phyloP scores from a whole-genome alignment of 2,888 invertebrate genomes.

The Dolichomitus sp. region DNA sequence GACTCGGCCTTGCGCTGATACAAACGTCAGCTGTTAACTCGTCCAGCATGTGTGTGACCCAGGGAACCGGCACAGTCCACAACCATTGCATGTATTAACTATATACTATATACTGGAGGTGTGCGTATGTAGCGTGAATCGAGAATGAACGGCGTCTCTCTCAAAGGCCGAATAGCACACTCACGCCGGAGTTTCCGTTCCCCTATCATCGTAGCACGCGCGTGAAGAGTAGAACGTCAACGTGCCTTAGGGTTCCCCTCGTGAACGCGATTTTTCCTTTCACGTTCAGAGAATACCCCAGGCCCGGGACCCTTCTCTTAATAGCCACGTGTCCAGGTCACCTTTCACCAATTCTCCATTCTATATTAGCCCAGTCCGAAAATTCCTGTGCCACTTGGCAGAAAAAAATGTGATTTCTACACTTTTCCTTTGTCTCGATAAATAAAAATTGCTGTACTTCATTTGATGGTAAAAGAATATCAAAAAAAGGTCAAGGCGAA shows the following conservation, averaged over 20 bases:
- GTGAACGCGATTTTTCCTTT: slow-evolving; percentile 80
- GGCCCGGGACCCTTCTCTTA: slow-evolving; percentile 81
- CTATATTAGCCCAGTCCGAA: neutral
- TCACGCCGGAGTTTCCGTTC: neutral
- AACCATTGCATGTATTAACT: slow-evolving; percentile 16
- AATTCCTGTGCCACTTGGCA: neutral
- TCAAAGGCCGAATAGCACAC: slow-evolving; percentile 36
- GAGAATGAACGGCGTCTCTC: slow-evolving; percentile 35
- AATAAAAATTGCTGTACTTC: neutral
- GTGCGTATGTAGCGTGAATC: slow-evolving; percentile 36
- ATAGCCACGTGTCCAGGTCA: slow-evolving; percentile 75
- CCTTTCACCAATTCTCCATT: slow-evolving; percentile 25
- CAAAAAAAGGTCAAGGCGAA: slow-evolving; percentile 68
- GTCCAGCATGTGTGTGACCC: slow-evolving; percentile 42
- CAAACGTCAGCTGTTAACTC: slow-evolving; percentile 68
- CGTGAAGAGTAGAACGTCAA: slow-evolving; percentile 8
- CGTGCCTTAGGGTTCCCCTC: slow-evolving; percentile 28
- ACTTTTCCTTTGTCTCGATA: neutral
- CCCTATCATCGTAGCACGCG: slow-evolving; percentile 16
- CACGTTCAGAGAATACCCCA: slow-evolving; percentile 85
- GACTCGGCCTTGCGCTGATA: slow-evolving; percentile 68
- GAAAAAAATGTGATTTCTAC: neutral
- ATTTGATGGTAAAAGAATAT: neutral
- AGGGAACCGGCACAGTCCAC: slow-evolving; percentile 18
- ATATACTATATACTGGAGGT: slow-evolving; percentile 12